Conservation (phyloP, 2,113 vertebrate species). For the Corydoras maculifer region DNA sequence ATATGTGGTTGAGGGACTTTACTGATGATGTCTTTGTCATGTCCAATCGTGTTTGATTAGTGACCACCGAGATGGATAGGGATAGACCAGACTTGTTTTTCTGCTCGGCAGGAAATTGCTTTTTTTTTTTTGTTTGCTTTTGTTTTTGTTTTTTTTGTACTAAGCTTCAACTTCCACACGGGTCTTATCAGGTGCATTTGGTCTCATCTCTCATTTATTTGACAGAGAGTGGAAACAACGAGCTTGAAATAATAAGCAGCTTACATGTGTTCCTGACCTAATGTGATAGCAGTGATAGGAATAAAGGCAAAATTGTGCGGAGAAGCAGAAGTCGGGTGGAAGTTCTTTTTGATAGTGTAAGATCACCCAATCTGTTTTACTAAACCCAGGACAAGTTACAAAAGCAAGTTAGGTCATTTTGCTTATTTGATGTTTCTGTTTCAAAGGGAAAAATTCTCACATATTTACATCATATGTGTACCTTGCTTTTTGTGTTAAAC, state of each 20-base stretch:
- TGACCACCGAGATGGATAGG: too few relatives aligned
- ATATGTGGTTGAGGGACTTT: too few relatives aligned
- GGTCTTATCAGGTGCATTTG: conserved; percentile 18
- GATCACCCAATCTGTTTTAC: not conserved
- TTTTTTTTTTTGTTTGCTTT: not conserved
- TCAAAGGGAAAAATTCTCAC: not conserved
- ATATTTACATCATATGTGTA: not conserved
- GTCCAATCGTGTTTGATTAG: too few relatives aligned
- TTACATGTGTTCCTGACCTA: not conserved
- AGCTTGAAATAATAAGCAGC: conserved; percentile 29
- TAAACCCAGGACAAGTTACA: not conserved
- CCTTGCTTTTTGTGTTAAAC: not conserved
- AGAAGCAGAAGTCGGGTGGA: not conserved
- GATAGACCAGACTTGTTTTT: not conserved
- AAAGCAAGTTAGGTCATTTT: not conserved
- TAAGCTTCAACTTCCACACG: conserved; percentile 21
- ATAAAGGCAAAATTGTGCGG: conserved; percentile 5
- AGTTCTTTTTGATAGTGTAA: conserved; percentile 1
- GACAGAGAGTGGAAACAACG: conserved; percentile 17
- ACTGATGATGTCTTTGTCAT: too few relatives aligned
- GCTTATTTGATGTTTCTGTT: not conserved
- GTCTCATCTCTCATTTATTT: conserved; percentile 8
- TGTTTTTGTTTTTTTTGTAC: conserved; percentile 2
- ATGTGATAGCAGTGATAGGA: conserved; percentile 7
- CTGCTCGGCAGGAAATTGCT: too few relatives aligned